Percentiles rank a stretch among this genome's conserved stretches.
phyloP scores from a whole-genome alignment of 2,113 vertebrate species.

The Mus pahari region DNA sequence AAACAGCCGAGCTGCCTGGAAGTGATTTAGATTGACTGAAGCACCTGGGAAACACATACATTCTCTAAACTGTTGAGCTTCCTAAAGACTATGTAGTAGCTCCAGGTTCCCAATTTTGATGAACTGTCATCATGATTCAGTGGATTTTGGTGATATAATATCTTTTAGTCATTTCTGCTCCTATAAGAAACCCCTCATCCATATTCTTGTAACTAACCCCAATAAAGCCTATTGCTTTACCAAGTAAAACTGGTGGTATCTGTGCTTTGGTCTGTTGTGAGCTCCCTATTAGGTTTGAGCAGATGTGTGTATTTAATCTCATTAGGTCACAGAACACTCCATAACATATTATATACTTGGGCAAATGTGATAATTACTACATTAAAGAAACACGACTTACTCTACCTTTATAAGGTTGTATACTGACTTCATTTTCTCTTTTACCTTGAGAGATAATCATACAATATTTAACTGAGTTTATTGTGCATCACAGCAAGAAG shows the following conservation, averaged over 20 bases:
- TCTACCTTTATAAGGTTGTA: not conserved
- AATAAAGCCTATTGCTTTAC: not conserved
- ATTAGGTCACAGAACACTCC: not conserved
- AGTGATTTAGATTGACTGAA: not conserved
- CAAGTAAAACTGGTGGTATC: not conserved
- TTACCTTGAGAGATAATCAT: not conserved
- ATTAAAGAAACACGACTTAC: not conserved
- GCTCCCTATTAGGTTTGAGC: not conserved
- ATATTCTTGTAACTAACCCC: not conserved
- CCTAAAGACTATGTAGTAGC: not conserved
- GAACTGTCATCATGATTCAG: not conserved
- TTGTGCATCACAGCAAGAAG: conserved; percentile 4
- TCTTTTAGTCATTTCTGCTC: not conserved
- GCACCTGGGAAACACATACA: not conserved
- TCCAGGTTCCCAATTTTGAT: not conserved
- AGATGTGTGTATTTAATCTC: not conserved
- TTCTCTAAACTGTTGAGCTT: not conserved
- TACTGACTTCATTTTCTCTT: not conserved
- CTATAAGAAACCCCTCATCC: not conserved
- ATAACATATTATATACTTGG: not conserved
- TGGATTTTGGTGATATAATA: not conserved
- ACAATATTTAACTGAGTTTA: conserved; percentile 42
- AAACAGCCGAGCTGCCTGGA: not conserved
- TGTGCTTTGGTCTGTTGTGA: not conserved
- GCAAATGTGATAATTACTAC: not conserved